Evolutionary conservation across 2,113 vertebrate genomes (phyloP), one percentile per base, ranked within the genome.

Genomic region (Serilophus lunatus): DNA sequence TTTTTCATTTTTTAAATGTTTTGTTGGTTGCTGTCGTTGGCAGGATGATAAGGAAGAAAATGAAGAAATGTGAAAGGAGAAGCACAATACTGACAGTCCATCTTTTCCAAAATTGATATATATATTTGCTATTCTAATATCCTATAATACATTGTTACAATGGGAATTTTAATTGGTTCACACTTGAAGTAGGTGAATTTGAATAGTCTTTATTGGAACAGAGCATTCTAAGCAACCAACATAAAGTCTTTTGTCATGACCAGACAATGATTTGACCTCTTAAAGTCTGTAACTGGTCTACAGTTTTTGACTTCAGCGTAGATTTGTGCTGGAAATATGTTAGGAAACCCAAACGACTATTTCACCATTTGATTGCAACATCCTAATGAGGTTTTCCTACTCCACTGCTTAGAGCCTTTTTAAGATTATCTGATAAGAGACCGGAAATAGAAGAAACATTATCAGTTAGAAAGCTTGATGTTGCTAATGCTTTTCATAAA

Each of bases 51-150:
- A 77, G 33, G 45, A 88, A 90, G 26, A 69, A 83, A 56, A 75
- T 36, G 3, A 93, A 92, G 84, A 87, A 82, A 92, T 82, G 51
- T 90, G 66, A 79, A 92, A 92, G 78, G 65, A 93, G 72, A 89
- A 89, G 45, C 64, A 61, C 42, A 50, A 49, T 88, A 60, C 59
- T 54, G 82, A 57, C 79, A 96, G 63, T 42, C 18, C 33, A 35
- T 72, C 65, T 95, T 82, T 86, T 92, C 51, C 56, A 69, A 88
- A 28, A 45, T 3, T 45, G 49, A 45, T 76, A 71, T 60, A 69
- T 65, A 9, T 22, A 86, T 82, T 65, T 72, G 18, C 33, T 65
- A 4, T n/a, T 82, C 63, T 49, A 82, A 61, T 80, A 65, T 53
- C 26, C 18, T 35, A 4, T 28, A 53, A 84, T 40, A 22, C 20